Conservation (phyloP, 2,888 invertebrate species). For the Cataglyphis albicans region DNA sequence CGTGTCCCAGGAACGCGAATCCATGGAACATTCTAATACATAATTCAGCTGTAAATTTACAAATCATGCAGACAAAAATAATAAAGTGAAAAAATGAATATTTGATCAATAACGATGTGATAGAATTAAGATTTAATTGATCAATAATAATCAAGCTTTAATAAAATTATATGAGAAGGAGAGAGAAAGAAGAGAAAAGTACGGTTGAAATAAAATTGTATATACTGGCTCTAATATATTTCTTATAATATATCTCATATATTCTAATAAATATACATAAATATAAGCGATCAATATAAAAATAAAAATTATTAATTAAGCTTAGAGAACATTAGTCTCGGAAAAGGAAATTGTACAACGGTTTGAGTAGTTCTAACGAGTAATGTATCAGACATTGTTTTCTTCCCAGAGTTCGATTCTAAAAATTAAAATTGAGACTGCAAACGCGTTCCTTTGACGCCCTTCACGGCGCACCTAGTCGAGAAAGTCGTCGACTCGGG, state of each 20-base stretch:
- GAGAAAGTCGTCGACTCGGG: slow-evolving; percentile 35
- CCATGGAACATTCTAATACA: neutral
- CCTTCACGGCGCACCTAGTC: slow-evolving; percentile 12
- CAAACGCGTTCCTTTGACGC: slow-evolving; percentile 14
- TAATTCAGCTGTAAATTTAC: slow-evolving; percentile 1
- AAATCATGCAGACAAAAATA: neutral
- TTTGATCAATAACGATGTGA: neutral
- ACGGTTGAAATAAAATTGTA: neutral
- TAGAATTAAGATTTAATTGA: neutral
- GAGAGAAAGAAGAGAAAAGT: slow-evolving; percentile 48
- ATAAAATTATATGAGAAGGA: slow-evolving; percentile 30
- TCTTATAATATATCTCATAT: slow-evolving; percentile 24
- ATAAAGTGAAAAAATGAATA: neutral
- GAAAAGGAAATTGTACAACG: slow-evolving; percentile 14
- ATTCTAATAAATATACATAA: slow-evolving; percentile 45
- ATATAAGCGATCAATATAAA: neutral
- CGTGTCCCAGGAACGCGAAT: neutral
- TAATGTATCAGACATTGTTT: slow-evolving; percentile 9
- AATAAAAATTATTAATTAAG: neutral
- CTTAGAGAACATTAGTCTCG: neutral
- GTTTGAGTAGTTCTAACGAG: slow-evolving; percentile 36
- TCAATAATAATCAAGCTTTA: neutral
- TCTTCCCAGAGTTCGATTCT: slow-evolving; percentile 13
- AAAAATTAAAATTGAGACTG: slow-evolving; percentile 1
- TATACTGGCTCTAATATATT: neutral